Percentiles rank a stretch among this genome's conserved stretches.
These are phyloP conservation scores for Nothocercus julius DNA, from an alignment of 2,113 vertebrate genomes.

Conservation along the genomic window DNA sequence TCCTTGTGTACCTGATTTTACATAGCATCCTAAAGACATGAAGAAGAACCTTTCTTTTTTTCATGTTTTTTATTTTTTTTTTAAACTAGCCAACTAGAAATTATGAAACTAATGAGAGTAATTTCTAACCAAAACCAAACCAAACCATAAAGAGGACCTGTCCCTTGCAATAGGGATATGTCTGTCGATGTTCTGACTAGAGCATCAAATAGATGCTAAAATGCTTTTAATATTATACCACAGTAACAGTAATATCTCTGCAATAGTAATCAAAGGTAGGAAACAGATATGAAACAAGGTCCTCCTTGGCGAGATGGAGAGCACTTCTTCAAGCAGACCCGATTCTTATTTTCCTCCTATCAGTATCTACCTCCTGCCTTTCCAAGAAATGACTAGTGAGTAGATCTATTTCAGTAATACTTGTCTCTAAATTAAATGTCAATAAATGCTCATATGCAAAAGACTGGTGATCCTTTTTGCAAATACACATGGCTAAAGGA, in stretches of 20 bases:
- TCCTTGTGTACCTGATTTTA: background rate
- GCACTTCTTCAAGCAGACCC: background rate
- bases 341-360: background rate
- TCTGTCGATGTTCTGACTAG: background rate
- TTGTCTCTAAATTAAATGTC: background rate
- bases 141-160: background rate
- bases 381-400: background rate
- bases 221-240: background rate
- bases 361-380: background rate
- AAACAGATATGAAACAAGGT: background rate
- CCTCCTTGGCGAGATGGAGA: background rate
- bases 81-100: background rate
- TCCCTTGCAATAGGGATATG: background rate
- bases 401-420: background rate
- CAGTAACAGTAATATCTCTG: background rate
- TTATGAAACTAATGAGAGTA: background rate
- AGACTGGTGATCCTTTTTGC: background rate
- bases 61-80: too few relatives aligned
- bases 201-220: background rate
- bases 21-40: background rate
- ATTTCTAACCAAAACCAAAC: background rate
- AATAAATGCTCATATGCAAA: background rate
- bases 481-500: background rate
- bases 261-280: background rate
- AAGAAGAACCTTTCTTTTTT: too few relatives aligned